These are phyloP conservation scores for Puntigrus tetrazona DNA, from an alignment of 2,113 vertebrate genomes.

Conservation along the genomic window DNA sequence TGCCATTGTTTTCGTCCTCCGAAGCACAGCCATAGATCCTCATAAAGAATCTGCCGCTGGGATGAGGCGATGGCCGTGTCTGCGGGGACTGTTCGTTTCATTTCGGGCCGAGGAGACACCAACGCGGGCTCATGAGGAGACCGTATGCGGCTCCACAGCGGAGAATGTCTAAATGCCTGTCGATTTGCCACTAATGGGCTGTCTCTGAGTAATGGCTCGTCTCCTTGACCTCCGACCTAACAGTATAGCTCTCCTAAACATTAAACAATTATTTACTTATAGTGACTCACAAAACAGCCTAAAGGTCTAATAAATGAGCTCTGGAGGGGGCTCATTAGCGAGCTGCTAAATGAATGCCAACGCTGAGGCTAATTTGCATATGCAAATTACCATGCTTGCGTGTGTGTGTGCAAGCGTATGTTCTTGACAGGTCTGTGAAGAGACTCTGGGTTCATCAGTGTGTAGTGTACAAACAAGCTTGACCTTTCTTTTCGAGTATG, in stretches of 20 bases:
- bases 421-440: not conserved
- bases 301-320: not conserved
- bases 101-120: conserved; percentile 48
- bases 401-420: not conserved
- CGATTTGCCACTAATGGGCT: not conserved
- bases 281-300: not conserved
- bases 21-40: conserved; percentile 68
- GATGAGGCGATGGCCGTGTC: not conserved
- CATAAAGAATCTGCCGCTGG: conserved; percentile 64
- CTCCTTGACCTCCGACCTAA: not conserved
- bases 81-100: conserved; percentile 56
- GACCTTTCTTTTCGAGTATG: not conserved
- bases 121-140: not conserved
- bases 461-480: not conserved
- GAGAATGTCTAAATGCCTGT: not conserved
- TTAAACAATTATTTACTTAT: not conserved
- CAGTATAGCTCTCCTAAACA: not conserved
- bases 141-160: not conserved
- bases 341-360: not conserved
- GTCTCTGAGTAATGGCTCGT: not conserved
- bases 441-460: not conserved
- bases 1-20: conserved; percentile 69
- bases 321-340: conserved; percentile 1
- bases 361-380: not conserved
- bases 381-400: not conserved